phyloP scores from a whole-genome alignment of 1,140 invertebrate species.

The Archivesica marissinica region DNA sequence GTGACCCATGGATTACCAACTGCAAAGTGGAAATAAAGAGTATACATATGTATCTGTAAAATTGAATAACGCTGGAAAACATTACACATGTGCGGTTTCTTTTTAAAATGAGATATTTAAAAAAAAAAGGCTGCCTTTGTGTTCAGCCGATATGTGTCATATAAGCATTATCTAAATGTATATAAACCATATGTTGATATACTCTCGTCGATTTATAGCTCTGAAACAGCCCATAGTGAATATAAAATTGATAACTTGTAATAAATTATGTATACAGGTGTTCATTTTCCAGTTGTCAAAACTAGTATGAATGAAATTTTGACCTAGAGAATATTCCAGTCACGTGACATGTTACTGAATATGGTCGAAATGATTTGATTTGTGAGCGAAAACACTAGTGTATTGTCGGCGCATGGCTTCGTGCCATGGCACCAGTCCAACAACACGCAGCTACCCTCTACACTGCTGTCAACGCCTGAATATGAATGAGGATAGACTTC shows the following conservation, averaged over 20 bases:
- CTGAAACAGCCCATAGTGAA: slow-evolving; percentile 20
- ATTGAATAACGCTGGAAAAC: no score
- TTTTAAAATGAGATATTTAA: no score
- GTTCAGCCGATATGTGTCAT: no score
- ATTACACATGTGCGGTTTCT: no score
- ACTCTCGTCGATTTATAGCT: slow-evolving; percentile 14
- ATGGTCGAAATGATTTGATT: slow-evolving; percentile 5
- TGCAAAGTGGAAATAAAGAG: no score
- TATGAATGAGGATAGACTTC: slow-evolving; percentile 1
- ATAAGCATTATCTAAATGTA: background rate
- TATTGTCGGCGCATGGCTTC: background rate
- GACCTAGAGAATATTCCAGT: slow-evolving; percentile 11
- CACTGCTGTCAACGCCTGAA: slow-evolving; percentile 11
- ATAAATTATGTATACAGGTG: slow-evolving; percentile 25
- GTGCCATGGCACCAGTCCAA: slow-evolving; percentile 10
- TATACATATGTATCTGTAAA: no score
- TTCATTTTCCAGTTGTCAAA: slow-evolving; percentile 19
- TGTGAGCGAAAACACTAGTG: background rate
- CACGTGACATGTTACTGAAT: slow-evolving; percentile 26
- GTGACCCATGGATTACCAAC: no score
- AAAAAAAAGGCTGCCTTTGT: no score
- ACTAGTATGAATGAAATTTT: slow-evolving; percentile 40
- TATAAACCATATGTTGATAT: no score
- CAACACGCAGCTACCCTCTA: background rate
- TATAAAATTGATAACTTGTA: slow-evolving; percentile 22